phyloP scores from a whole-genome alignment of 2,888 invertebrate species.

The Malthinus flaveolus region DNA sequence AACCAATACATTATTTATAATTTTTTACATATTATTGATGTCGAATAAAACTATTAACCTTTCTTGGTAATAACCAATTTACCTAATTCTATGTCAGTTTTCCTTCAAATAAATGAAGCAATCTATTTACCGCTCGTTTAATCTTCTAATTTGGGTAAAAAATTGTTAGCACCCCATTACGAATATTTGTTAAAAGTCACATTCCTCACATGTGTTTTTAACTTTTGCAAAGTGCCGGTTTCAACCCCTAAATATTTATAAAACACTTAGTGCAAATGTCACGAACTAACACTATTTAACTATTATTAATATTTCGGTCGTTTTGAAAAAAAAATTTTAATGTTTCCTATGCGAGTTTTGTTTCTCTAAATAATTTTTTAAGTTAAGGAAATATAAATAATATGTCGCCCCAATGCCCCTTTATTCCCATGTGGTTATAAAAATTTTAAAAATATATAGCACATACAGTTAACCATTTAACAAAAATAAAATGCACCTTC shows the following conservation, averaged over 20 bases:
- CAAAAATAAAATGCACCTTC: too few relatives aligned
- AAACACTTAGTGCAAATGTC: conserved; percentile 28
- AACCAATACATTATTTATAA: too few relatives aligned
- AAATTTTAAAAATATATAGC: not conserved
- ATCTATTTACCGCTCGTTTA: too few relatives aligned
- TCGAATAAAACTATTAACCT: too few relatives aligned
- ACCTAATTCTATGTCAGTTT: too few relatives aligned
- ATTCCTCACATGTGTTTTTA: conserved; percentile 19
- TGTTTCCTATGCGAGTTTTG: conserved; percentile 23
- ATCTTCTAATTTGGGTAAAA: not conserved
- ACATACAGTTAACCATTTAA: too few relatives aligned
- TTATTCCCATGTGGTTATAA: conserved; percentile 23
- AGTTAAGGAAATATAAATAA: conserved; percentile 34
- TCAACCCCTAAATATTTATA: conserved; percentile 18
- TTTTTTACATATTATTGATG: too few relatives aligned
- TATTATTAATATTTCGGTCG: conserved; percentile 22
- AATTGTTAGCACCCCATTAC: conserved; percentile 23
- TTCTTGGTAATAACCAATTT: too few relatives aligned
- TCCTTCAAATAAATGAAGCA: too few relatives aligned
- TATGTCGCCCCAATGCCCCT: conserved; percentile 22
- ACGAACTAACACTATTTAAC: conserved; percentile 27
- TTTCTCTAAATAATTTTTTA: conserved; percentile 32
- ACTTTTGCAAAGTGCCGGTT: conserved; percentile 25
- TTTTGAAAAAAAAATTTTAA: conserved; percentile 34
- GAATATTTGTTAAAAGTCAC: conserved; percentile 14